A percentile compares a stretch with the other conserved stretches of the same genome.
Conservation (phyloP, 1,140 invertebrate species). For the Papilio helenus region DNA sequence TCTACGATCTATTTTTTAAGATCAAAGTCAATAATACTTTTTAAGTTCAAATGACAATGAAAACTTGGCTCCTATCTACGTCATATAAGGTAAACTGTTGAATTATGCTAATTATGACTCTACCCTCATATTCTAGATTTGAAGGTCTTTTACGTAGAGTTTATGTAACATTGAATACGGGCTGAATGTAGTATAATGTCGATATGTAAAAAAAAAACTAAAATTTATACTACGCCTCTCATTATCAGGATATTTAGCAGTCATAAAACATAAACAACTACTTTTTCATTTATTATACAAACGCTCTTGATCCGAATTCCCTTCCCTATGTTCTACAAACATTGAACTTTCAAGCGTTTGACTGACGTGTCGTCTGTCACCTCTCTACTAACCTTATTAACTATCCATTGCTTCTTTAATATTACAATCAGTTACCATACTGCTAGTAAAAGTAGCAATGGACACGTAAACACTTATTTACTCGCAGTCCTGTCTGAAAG, state of each 20-base stretch:
- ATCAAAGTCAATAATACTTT: too few species aligned
- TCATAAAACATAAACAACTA: background rate
- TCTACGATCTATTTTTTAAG: too few species aligned
- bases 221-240: too few species aligned
- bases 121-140: background rate
- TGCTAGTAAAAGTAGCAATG: constrained; percentile 25
- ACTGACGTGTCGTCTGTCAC: constrained; percentile 51
- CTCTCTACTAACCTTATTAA: constrained; percentile 19
- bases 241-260: background rate
- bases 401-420: constrained; percentile 35
- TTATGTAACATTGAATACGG: background rate
- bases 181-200: background rate
- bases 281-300: background rate
- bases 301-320: background rate
- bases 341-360: constrained; percentile 51
- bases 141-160: background rate
- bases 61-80: constrained; percentile 2
- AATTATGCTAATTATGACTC: constrained; percentile 10
- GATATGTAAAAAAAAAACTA: too few species aligned
- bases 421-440: too few species aligned
- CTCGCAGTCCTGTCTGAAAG: constrained; percentile 41
- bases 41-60: background rate
- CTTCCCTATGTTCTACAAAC: constrained; percentile 48
- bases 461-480: background rate
- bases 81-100: background rate